Evolutionary conservation across 2,113 vertebrate genomes (phyloP).

Genomic region (Rhynchopsitta pachyrhyncha): DNA sequence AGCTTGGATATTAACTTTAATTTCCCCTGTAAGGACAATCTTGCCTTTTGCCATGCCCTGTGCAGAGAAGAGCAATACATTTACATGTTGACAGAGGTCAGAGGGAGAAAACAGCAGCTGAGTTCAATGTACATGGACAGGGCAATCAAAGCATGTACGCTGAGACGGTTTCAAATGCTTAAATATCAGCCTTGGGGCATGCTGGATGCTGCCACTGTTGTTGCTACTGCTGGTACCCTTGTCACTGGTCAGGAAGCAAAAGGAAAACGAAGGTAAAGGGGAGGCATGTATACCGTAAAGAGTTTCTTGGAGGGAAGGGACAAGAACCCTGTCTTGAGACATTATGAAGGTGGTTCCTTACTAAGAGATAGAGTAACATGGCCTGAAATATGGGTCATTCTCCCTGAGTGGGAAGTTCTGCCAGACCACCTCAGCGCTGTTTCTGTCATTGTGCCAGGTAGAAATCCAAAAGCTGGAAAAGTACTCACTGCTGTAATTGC

Average conservation of each 20-base stretch:
- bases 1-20: constrained; percentile 18
- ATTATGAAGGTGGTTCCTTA: background rate
- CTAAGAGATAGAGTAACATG: background rate
- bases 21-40: constrained; percentile 72
- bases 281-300: background rate
- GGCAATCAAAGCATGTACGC: background rate
- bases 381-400: background rate
- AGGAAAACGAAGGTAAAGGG: background rate
- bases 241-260: background rate
- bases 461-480: background rate
- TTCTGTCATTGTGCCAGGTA: background rate
- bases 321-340: background rate
- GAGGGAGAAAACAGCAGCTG: background rate
- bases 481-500: background rate
- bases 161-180: background rate
- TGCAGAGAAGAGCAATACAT: background rate
- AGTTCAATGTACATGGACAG: rapidly evolving
- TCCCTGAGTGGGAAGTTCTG: background rate
- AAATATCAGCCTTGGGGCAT: background rate
- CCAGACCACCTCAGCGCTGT: background rate
- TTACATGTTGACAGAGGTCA: background rate
- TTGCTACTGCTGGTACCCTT: background rate
- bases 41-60: constrained; percentile 80
- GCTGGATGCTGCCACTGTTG: background rate
- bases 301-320: background rate